Percentiles rank a stretch among this genome's conserved stretches.
Conservation (phyloP, 2,113 vertebrate genomes). For the Corydoras sp. region DNA sequence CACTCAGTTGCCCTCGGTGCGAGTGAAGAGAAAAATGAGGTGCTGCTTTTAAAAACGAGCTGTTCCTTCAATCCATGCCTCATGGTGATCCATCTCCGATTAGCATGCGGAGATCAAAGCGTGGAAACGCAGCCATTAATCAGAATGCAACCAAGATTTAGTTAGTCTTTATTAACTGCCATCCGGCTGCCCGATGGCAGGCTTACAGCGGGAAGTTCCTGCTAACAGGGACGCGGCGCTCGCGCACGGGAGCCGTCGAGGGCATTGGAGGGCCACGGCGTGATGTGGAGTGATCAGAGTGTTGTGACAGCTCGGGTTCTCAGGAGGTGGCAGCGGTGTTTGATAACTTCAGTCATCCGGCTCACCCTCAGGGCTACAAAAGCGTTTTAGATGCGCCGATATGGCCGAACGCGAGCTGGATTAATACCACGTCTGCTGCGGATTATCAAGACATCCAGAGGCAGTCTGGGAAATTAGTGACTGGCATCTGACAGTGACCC, state of each 20-base stretch:
- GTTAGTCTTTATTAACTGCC: constrained; percentile 22
- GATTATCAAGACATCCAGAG: constrained; percentile 41
- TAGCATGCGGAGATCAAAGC: constrained; percentile 14
- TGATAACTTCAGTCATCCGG: constrained; percentile 49
- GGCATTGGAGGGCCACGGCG: constrained; percentile 1
- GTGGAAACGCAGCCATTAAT: constrained; percentile 19
- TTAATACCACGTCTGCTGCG: constrained; percentile 42
- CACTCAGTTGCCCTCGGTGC: background rate
- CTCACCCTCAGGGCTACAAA: constrained; percentile 49
- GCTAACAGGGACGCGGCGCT: background rate
- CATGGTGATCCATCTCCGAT: constrained; percentile 16
- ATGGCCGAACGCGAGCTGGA: constrained; percentile 29
- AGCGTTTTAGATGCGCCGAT: constrained; percentile 41
- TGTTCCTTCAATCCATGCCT: constrained; percentile 15
- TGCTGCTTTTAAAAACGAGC: constrained; percentile 18
- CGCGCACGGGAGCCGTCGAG: background rate
- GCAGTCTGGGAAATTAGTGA: constrained; percentile 40
- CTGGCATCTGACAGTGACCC: constrained; percentile 41
- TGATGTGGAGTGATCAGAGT: constrained; percentile 33
- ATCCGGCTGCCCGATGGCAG: constrained; percentile 3
- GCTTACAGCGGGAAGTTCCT: background rate
- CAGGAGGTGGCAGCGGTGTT: constrained; percentile 33
- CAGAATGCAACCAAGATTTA: constrained; percentile 16
- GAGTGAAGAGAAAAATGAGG: constrained; percentile 2
- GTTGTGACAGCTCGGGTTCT: constrained; percentile 42